Base-by-base conservation (phyloP, 2,888 invertebrate species). In the Sipha maydis region DNA sequence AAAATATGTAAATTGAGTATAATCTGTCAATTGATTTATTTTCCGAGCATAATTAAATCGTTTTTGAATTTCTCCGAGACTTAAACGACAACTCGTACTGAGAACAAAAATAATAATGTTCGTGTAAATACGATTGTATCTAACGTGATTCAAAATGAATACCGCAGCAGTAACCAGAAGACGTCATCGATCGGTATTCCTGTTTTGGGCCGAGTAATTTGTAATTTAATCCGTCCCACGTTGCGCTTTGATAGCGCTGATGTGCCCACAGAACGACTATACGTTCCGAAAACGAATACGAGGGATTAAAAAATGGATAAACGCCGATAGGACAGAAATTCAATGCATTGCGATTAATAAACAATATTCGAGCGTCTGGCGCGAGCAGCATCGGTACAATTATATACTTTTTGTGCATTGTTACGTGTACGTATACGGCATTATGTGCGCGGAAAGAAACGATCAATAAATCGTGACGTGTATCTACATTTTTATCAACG, bases 1-100 rank as follows among this genome's bases (percentile, higher is more conserved):
- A 28, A 61, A 76, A 84, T 76, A 84, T 84, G 75, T 76, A 76
- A 84, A 84, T 84, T 76, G n/a, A 19, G 21, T 19, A 76, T 76
- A 84, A 76, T 76, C 84, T 61, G 75, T 84, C 61, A 61, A 75
- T 75, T 28, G 75, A 38, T 83, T 83, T 75, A 75, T 80, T 75
- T 61, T 75, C n/a, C 48, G 3, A 0, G 1, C 25, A 41, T 83
- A 75, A 83, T 75, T 75, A 75, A 83, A 75, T 56, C 19, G 75
- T 83, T 75, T 38, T n/a, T 5, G 14, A n/a, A 54, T 61, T 8
- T 38, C n/a, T 4, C 11, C 9, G n/a, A 38, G 48, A 17, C 48
- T 25, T 48, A 25, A 61, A 75, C 5, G 71, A 83, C 83, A 83
- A 83, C 31, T n/a, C 11, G 25, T n/a, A 9, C 28, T 11, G 69